phyloP scores from a whole-genome alignment of 2,113 vertebrate species.

The Ondatra zibethicus region DNA sequence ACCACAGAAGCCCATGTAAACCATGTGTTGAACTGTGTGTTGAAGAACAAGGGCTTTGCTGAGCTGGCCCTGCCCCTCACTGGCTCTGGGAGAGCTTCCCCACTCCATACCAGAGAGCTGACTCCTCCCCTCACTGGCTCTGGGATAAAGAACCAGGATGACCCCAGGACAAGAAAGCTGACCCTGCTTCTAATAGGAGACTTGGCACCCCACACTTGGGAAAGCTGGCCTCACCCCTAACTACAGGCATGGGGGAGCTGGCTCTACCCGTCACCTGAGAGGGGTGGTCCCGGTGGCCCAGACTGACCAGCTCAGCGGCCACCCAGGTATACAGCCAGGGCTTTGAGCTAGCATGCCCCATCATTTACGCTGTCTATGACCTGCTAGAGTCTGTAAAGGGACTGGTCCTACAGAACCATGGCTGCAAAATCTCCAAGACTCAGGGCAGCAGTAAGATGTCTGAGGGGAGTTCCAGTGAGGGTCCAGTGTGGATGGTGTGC shows the following conservation, averaged over 20 bases:
- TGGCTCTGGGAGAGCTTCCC: neutral
- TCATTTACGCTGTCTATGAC: neutral
- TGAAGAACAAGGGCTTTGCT: neutral
- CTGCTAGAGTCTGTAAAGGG: neutral
- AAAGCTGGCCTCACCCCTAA: neutral
- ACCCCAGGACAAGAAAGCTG: neutral
- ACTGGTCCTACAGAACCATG: neutral
- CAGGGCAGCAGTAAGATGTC: neutral
- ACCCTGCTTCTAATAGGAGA: neutral
- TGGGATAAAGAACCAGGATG: neutral
- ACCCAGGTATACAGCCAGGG: neutral
- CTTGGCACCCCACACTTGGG: neutral
- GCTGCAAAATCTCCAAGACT: neutral
- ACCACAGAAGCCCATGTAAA: neutral
- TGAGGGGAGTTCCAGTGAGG: neutral
- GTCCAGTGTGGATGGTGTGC: neutral
- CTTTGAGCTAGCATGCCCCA: neutral
- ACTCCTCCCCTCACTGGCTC: neutral
- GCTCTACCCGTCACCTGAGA: neutral
- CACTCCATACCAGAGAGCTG: neutral
- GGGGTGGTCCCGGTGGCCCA: neutral
- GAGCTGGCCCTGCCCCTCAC: neutral
- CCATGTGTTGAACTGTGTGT: neutral
- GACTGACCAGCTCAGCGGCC: neutral
- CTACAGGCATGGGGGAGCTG: neutral